Conservation (phyloP, 2,888 invertebrate species). For the Escarpia spicata region DNA sequence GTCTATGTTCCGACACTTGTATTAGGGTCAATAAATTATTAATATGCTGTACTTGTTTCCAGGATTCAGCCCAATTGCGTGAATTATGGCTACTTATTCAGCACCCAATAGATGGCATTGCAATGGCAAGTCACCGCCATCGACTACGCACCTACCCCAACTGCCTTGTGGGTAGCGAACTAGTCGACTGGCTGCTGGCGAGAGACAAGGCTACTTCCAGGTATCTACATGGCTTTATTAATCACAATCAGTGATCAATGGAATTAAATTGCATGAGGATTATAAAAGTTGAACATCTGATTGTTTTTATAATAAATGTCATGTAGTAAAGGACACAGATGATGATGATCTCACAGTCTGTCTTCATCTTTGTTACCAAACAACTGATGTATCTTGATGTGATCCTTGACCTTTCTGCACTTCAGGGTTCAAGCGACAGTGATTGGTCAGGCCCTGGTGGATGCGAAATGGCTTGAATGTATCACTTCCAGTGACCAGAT, state of each 20-base stretch:
- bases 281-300: too few relatives aligned
- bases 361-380: too few relatives aligned
- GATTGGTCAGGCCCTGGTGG: constrained; percentile 81
- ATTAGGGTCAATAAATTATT: not conserved
- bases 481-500: constrained; percentile 70
- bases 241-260: too few relatives aligned
- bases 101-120: constrained; percentile 70
- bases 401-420: not conserved
- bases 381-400: not conserved
- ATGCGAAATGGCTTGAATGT: constrained; percentile 79
- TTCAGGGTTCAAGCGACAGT: constrained; percentile 71
- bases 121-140: constrained; percentile 75
- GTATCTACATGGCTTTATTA: constrained; percentile 64
- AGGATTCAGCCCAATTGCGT: constrained; percentile 70
- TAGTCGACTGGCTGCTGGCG: constrained; percentile 85
- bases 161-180: constrained; percentile 82
- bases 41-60: constrained; percentile 20
- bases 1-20: not conserved
- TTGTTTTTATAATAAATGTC: too few relatives aligned
- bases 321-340: too few relatives aligned
- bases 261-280: too few relatives aligned
- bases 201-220: constrained; percentile 81
- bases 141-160: constrained; percentile 78
- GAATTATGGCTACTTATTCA: constrained; percentile 74
- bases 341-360: too few relatives aligned